phyloP scores from a whole-genome alignment of 2,797 vertebrate genomes.

The Eupleurogrammus muticus region DNA sequence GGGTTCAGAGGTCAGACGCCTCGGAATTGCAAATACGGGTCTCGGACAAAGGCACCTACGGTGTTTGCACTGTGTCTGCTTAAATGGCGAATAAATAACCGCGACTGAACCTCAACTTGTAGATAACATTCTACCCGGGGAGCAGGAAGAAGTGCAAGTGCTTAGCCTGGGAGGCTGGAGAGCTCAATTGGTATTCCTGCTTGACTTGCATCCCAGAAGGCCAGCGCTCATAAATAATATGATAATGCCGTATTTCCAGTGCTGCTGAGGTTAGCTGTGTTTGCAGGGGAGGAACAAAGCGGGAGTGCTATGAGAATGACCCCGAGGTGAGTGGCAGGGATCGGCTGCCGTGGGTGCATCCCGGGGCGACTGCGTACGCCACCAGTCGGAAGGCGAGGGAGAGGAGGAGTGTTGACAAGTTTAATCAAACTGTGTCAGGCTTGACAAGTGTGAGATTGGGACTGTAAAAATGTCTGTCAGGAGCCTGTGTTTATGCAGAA shows the following conservation, averaged over 20 bases:
- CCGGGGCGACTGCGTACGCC: slow-evolving; percentile 56
- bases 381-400: slow-evolving; percentile 45
- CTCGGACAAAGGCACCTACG: slow-evolving; percentile 39
- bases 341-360: slow-evolving; percentile 52
- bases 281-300: slow-evolving; percentile 69
- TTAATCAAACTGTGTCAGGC: slow-evolving; percentile 77
- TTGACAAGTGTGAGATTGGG: slow-evolving; percentile 69
- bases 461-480: slow-evolving; percentile 66
- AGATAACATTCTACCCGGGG: slow-evolving; percentile 60
- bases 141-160: slow-evolving; percentile 51
- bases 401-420: slow-evolving; percentile 72
- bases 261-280: slow-evolving; percentile 78
- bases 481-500: slow-evolving; percentile 65
- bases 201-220: slow-evolving; percentile 76
- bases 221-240: slow-evolving; percentile 82
- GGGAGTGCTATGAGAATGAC: slow-evolving; percentile 64
- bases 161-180: slow-evolving; percentile 53
- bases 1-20: slow-evolving; percentile 35
- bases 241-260: slow-evolving; percentile 75
- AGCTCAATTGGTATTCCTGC: slow-evolving; percentile 79
- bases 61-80: slow-evolving; percentile 32
- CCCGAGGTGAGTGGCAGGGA: slow-evolving; percentile 67
- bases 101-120: slow-evolving; percentile 53
- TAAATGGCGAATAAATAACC: slow-evolving; percentile 66
- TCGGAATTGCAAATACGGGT: slow-evolving; percentile 51